Evolutionary conservation across 2,888 invertebrate genomes (phyloP).

Genomic region (Caenorhabditis sp.): DNA sequence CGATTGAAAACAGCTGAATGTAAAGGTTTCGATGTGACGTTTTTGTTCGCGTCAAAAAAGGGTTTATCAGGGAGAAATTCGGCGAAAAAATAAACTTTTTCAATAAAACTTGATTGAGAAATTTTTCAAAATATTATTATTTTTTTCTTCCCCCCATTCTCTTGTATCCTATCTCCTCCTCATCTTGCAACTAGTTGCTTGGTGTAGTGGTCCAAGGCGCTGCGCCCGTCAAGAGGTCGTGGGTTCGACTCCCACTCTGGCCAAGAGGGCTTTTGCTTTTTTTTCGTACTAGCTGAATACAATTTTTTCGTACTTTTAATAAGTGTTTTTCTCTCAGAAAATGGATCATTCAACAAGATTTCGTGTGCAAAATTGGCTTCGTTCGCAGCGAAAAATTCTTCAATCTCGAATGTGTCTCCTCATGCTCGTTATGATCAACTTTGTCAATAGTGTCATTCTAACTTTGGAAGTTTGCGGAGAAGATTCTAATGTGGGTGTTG

Average conservation of each 20-base stretch:
- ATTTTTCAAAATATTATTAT: background rate
- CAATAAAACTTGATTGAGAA: slow-evolving; percentile 5
- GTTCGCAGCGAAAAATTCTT: slow-evolving; percentile 40
- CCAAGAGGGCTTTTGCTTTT: too few relatives aligned
- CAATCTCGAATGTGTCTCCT: slow-evolving; percentile 38
- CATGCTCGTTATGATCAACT: slow-evolving; percentile 46
- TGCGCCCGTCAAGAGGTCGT: too few relatives aligned
- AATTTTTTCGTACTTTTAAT: background rate
- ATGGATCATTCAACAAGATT: slow-evolving; percentile 50
- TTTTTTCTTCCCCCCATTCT: too few relatives aligned
- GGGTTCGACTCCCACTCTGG: too few relatives aligned
- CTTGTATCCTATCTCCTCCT: too few relatives aligned
- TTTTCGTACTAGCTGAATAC: background rate
- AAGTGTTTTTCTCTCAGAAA: background rate
- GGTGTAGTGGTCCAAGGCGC: too few relatives aligned
- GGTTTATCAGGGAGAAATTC: too few relatives aligned
- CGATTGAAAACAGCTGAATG: too few relatives aligned
- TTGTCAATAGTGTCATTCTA: slow-evolving; percentile 46
- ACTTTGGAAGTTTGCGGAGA: slow-evolving; percentile 46
- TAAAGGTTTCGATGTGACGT: too few relatives aligned
- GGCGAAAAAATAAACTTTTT: slow-evolving; percentile 1
- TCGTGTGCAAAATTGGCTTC: slow-evolving; percentile 42
- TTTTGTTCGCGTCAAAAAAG: too few relatives aligned
- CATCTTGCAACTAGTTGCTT: too few relatives aligned
- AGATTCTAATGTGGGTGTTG: slow-evolving; percentile 37